A percentile compares a stretch with the other conserved stretches of the same genome.
Evolutionary conservation across 2,113 vertebrate genomes (phyloP).

Genomic region (Cyanocitta stelleri): DNA sequence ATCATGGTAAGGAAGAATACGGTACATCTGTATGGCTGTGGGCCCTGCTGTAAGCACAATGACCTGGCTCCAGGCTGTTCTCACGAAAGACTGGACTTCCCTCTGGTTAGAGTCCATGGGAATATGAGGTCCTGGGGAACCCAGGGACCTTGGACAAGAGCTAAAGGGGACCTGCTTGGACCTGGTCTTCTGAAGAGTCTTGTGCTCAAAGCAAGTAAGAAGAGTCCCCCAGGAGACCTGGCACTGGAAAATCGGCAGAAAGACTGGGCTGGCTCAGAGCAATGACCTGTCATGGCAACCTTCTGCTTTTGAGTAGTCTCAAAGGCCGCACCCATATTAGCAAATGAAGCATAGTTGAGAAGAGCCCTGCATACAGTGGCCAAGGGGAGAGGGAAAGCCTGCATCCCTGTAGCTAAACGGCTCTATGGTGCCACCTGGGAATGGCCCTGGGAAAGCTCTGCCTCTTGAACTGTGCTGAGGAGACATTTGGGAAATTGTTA

Average conservation of each 20-base stretch:
- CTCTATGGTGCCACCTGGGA: neutral
- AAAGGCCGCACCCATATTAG: neutral
- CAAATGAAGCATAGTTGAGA: neutral
- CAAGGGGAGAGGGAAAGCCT: neutral
- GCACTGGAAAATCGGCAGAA: rapidly evolving
- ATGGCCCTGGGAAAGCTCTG: neutral
- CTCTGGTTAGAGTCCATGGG: neutral
- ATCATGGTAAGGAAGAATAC: neutral
- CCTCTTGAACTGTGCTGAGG: neutral
- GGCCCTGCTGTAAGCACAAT: neutral
- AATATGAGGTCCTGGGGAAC: neutral
- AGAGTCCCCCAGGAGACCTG: neutral
- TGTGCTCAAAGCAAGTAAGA: neutral
- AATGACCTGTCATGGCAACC: neutral
- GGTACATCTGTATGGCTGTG: neutral
- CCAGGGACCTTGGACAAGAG: neutral
- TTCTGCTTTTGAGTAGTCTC: neutral
- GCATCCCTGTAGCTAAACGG: neutral
- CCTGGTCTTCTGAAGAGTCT: neutral
- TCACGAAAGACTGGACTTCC: neutral
- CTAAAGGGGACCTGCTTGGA: neutral
- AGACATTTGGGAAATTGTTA: neutral
- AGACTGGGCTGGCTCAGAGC: neutral
- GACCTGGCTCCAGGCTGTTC: neutral
- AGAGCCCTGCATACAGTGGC: rapidly evolving